phyloP scores from a whole-genome alignment of 2,113 vertebrate genomes.

The Cygnus atratus region DNA sequence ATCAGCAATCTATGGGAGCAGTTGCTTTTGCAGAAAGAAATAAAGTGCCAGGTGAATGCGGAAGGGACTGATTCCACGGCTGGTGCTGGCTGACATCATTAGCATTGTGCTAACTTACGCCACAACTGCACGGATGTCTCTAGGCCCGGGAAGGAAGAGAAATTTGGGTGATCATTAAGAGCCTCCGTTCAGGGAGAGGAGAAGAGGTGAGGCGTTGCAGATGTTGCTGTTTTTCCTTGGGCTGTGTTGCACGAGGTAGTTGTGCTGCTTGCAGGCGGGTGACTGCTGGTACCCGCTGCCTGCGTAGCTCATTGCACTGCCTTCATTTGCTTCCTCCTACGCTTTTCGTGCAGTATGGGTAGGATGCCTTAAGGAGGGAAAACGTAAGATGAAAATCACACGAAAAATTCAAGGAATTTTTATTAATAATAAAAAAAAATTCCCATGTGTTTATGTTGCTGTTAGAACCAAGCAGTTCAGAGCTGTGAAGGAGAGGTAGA shows the following conservation, averaged over 20 bases:
- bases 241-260: background rate
- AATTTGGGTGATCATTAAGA: background rate
- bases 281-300: background rate
- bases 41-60: background rate
- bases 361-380: background rate
- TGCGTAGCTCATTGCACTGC: background rate
- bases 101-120: background rate
- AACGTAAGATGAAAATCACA: background rate
- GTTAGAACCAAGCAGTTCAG: background rate
- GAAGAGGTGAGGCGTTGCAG: background rate
- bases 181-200: background rate
- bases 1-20: rapidly evolving
- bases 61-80: background rate
- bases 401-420: constrained; percentile 53
- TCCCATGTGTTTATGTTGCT: background rate
- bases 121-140: background rate
- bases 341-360: background rate
- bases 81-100: background rate
- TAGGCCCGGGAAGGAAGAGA: background rate
- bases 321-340: background rate
- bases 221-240: rapidly evolving
- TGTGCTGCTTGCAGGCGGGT: background rate
- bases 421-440: background rate
- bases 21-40: background rate
- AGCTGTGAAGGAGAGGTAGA: background rate